phyloP scores from a whole-genome alignment of 2,113 vertebrate genomes.

The Octodon degus region DNA sequence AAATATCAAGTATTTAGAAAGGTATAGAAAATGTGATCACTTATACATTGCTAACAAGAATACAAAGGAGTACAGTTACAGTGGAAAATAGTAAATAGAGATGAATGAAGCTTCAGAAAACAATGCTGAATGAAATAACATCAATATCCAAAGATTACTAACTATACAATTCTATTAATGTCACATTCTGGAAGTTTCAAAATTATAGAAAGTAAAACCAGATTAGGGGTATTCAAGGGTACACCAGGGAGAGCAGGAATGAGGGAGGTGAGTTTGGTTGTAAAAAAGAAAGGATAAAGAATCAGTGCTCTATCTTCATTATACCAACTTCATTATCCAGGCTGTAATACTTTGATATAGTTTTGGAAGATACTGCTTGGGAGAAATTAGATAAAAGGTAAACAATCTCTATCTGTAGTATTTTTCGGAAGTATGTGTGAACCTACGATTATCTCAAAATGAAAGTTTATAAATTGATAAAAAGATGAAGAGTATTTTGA shows the following conservation, averaged over 20 bases:
- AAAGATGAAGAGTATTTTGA: background rate
- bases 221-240: background rate
- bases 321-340: background rate
- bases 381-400: background rate
- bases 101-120: background rate
- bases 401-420: background rate
- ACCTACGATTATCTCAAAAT: background rate
- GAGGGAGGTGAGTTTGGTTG: background rate
- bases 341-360: background rate
- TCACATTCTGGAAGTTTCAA: background rate
- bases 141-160: background rate
- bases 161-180: background rate
- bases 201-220: background rate
- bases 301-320: background rate
- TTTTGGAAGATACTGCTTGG: background rate
- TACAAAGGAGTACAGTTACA: background rate
- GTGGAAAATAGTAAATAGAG: background rate
- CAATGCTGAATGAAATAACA: background rate
- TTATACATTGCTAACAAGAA: background rate
- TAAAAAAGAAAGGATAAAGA: background rate
- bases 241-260: background rate
- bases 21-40: background rate
- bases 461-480: background rate
- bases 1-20: background rate
- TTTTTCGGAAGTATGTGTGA: background rate